These are phyloP conservation scores for Eira barbara DNA, from an alignment of 2,113 vertebrate species.

Conservation along the genomic window DNA sequence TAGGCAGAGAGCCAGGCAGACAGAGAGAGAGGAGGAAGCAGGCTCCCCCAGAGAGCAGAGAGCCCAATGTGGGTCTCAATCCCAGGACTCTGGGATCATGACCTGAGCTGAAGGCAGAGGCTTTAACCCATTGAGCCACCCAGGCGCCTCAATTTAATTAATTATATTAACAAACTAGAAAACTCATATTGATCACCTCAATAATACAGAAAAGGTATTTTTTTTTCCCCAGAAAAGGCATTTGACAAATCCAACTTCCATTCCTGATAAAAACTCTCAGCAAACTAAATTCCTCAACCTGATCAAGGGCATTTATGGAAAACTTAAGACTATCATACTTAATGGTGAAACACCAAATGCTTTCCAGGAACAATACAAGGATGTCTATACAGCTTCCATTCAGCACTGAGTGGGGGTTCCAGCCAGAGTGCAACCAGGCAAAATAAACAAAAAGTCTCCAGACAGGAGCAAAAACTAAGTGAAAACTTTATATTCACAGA, in stretches of 20 bases:
- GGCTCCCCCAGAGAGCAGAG: no score
- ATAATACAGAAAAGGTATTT: not conserved
- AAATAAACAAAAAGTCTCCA: not conserved
- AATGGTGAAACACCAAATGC: not conserved
- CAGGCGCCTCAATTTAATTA: no score
- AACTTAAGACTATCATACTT: not conserved
- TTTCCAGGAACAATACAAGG: not conserved
- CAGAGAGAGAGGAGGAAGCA: no score
- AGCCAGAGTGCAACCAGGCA: not conserved
- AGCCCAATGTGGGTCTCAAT: no score
- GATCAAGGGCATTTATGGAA: not conserved
- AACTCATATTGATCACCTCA: not conserved
- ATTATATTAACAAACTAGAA: not conserved
- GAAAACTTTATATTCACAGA: not conserved
- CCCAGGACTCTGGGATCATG: no score
- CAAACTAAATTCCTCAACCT: not conserved
- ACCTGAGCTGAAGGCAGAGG: no score
- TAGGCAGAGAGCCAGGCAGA: no score
- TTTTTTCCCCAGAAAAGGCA: not conserved
- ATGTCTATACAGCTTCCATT: not conserved
- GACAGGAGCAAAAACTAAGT: not conserved
- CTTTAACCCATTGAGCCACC: no score
- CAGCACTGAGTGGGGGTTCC: not conserved
- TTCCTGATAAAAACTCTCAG: not conserved
- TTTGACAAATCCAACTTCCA: not conserved